Base-by-base conservation (phyloP, 1,140 invertebrate species). In the Heliconius nattereri region DNA sequence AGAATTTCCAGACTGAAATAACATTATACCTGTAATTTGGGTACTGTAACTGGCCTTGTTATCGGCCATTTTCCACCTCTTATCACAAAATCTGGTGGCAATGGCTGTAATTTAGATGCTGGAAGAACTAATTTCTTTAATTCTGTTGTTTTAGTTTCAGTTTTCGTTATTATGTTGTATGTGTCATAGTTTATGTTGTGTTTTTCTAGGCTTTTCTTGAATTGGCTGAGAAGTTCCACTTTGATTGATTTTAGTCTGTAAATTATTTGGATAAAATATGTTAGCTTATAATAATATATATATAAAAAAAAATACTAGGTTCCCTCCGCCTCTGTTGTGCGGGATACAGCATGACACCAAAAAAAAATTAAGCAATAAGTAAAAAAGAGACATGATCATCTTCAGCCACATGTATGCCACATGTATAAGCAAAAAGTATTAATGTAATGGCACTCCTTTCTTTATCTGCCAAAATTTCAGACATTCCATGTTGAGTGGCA, bases 91-190 rank as follows among this genome's bases (percentile, higher is more conserved):
- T 89, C 87, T 0, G 91, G 82, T 1, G 92, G 90, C 16, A 92
- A 57, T 0, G 91, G 89, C 60, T 91, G 86, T 45, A 93, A 76
- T 80, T 92, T 93, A 0, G 92, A 92, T 0, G 89, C 90, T 70
- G 91, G 89, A 32, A 93, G 77, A 70, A 93, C 90, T 3, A 93
- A 2, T 26, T 85, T 89, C 32, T 85, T 86, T 19, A 60, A 77
- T 82, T 20, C 23, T 13, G 23, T 29, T 23, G 23, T 66, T 66
- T 66, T 66, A 26, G 35, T 73, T 72, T 70, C 32, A 66, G 40
- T 16, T 74, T 83, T 78, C 11, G 37, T 11, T 19, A 84, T 82
- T 1, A 71, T 75, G 5, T 85, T 82, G 54, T 89, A 86, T 13
- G 80, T 85, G 1, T 85, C 84, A 76, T 87, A 89, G 9, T 79